Conservation (phyloP, 2,888 invertebrate genomes). For the Eupithecia inturbata region DNA sequence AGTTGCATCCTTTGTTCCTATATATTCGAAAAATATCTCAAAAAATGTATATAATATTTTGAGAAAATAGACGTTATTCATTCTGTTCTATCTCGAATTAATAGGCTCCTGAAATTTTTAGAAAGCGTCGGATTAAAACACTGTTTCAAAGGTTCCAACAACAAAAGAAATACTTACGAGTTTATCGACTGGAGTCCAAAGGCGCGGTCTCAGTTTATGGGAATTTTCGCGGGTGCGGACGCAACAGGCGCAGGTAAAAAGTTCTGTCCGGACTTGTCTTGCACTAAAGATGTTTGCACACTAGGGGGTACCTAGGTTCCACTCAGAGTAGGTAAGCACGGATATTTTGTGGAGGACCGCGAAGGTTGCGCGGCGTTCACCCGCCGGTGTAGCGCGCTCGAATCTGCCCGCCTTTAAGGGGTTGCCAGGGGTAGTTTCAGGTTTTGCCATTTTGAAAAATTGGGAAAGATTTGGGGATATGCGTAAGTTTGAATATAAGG, state of each 20-base stretch:
- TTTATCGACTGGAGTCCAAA: slow-evolving; percentile 57
- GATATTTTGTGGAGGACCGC: slow-evolving; percentile 48
- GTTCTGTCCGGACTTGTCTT: slow-evolving; percentile 23
- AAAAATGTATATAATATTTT: neutral
- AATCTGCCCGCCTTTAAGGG: slow-evolving; percentile 63
- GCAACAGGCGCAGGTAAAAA: slow-evolving; percentile 63
- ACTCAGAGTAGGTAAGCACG: slow-evolving; percentile 52
- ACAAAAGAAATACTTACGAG: slow-evolving; percentile 72
- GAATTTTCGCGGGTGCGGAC: slow-evolving; percentile 46
- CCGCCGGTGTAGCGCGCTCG: slow-evolving; percentile 74
- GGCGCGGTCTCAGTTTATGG: slow-evolving; percentile 52
- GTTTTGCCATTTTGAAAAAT: slow-evolving; percentile 7
- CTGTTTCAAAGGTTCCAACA: slow-evolving; percentile 42
- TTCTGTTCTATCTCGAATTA: neutral
- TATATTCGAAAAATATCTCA: neutral
- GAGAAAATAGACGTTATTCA: neutral
- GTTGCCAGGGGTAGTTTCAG: slow-evolving; percentile 47
- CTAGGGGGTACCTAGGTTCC: slow-evolving; percentile 48
- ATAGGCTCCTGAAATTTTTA: neutral
- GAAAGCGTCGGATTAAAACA: slow-evolving; percentile 17
- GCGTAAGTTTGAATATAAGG: neutral
- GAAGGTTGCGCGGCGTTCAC: slow-evolving; percentile 71
- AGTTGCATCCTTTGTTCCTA: neutral
- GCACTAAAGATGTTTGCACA: slow-evolving; percentile 11
- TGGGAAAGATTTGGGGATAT: neutral